Evolutionary conservation across 2,888 invertebrate species (phyloP), one percentile per base, ranked within the genome.

Genomic region (Andrena camellia): DNA sequence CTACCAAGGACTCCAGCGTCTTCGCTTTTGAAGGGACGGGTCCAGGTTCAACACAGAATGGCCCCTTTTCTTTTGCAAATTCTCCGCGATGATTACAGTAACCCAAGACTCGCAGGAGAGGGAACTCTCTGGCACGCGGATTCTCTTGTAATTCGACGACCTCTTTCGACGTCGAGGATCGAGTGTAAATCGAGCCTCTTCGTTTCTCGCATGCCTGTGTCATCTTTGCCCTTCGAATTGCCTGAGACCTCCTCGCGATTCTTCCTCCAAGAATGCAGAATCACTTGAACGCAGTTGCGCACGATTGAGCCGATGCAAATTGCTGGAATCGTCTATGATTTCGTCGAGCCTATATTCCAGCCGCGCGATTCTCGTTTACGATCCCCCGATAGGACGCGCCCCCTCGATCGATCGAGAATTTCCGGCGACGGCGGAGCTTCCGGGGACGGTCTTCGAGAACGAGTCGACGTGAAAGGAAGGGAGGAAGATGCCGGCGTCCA

Each of bases 401-500:
- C 23, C 57, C 57, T 57, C 57, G 35, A 68, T 59, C 68, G 78
- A 73, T 78, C 68, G 57, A 5, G 50, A 29, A 69, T 29, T 77
- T 57, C 33, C 74, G 23, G 26, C 20, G 60, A 50, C 52, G 71
- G 10, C 31, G 50, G 29, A 33, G 48, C n/a, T 57, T 57, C 54
- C 54, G 54, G 10, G 50, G 35, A 67, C 66, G 42, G 63, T 63
- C 63, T 75, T 42, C 57, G 63, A 8, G 57, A 69, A 64, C 57
- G 68, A 63, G 63, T 6, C 71, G 48, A 62, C 29, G 71, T 13
- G 71, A 62, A 62, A n/a, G 48, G 35, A 13, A 35, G n/a, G 62
- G 33, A 52, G 63, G 64, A 71, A 77, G 83, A 66, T 72, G 20
- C 62, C 70, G 63, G 66, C 54, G 71, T 74, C 80, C 60, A 72